Conservation (phyloP, 1,140 invertebrate genomes). For the Anastrepha obliqua region DNA sequence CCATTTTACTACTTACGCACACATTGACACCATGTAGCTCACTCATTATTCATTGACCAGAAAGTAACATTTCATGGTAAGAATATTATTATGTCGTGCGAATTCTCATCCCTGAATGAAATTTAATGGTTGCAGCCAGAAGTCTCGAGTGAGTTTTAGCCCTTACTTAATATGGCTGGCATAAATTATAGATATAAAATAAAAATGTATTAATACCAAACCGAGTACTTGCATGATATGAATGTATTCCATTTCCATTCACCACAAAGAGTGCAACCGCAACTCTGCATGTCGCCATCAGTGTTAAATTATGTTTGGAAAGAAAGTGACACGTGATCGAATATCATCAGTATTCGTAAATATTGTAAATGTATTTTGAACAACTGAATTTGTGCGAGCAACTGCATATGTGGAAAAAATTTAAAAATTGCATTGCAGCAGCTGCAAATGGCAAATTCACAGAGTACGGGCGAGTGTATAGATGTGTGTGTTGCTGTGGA, state of each 20-base stretch:
- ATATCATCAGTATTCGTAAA: slow-evolving; percentile 12
- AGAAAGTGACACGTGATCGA: not conserved
- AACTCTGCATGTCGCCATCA: not conserved
- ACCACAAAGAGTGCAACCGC: not conserved
- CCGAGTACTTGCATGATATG: not conserved
- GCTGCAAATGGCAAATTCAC: not conserved
- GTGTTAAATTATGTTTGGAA: not conserved
- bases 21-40: too few species aligned
- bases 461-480: not conserved
- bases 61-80: too few species aligned
- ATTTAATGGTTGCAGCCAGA: too few species aligned
- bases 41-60: too few species aligned
- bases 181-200: too few species aligned
- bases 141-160: too few species aligned
- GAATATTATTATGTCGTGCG: too few species aligned
- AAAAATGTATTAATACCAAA: not conserved
- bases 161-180: too few species aligned
- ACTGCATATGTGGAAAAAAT: not conserved
- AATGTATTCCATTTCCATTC: not conserved
- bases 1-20: too few species aligned
- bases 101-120: too few species aligned
- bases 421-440: not conserved
- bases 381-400: not conserved
- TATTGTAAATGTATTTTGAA: slow-evolving; percentile 1
- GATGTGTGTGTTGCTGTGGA: not conserved